Base-by-base conservation (phyloP, 1,140 invertebrate species). In the Drosophila serrata region DNA sequence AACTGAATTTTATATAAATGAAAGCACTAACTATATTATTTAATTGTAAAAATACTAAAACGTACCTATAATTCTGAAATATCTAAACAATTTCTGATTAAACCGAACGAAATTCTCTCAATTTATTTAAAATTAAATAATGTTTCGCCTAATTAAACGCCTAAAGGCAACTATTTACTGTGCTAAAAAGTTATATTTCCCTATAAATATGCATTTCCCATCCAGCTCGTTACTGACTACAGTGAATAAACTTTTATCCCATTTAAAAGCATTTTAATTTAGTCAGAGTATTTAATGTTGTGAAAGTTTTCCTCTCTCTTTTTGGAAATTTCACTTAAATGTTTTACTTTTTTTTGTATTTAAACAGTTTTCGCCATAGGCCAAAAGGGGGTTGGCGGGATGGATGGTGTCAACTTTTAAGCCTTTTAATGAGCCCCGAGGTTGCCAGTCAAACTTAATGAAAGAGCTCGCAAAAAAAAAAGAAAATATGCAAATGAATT, bases 361-460 rank as follows among this genome's bases (percentile, higher is more conserved):
- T 46, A 15, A 72, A 58, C 42, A 39, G 63, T 56, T 56, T 29
- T 46, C 17, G 49, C 24, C 40, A n/a, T 43, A 35, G 48, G 49
- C 6, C 39, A 31, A 46, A 39, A 6, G 60, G n/a, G 31, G 46
- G n/a, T 2, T 35, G 13, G 40, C 4, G 17, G 22, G 24, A 27
- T 8, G 33, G 33, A 24, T 62, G 56, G 53, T 46, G 73, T 77
- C 68, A 78, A 81, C 60, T 78, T 87, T 82, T 86, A 88, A 88
- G 84, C 84, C 84, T 82, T 82, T 88, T 87, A 78, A 78, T 77
- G 75, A 78, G 75, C 63, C 70, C 43, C 55, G 63, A 74, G 67
- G 69, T 49, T 56, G 42, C 51, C 73, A 42, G 69, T 68, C 68
- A 65, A 87, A 86, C 75, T 86, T 86, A 82, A 87, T 86, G 79